These are phyloP conservation scores for Notamacropus eugenii DNA, from an alignment of 2,797 vertebrate genomes.

Conservation along the genomic window DNA sequence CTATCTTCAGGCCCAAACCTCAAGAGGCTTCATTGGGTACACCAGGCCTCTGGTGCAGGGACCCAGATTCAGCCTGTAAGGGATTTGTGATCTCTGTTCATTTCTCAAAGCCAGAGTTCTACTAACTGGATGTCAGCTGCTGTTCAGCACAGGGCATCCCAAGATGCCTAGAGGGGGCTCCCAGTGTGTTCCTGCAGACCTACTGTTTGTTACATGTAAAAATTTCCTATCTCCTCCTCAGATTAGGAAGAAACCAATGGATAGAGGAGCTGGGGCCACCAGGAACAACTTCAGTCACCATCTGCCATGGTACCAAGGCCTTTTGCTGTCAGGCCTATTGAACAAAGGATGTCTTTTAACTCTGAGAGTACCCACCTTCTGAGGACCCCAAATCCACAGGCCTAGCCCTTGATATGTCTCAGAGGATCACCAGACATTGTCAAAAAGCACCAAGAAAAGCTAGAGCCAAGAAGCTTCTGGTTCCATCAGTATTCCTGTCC, in stretches of 20 bases:
- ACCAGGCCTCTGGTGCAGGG: neutral
- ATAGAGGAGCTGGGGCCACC: neutral
- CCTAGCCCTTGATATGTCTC: neutral
- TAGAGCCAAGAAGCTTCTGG: neutral
- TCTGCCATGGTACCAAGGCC: neutral
- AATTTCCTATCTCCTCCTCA: neutral
- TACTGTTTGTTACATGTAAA: neutral
- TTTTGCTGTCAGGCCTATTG: neutral
- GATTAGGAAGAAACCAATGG: neutral
- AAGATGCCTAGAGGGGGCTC: neutral
- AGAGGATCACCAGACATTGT: fast-evolving
- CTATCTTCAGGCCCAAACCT: neutral
- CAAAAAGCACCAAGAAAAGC: neutral
- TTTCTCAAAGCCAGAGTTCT: neutral
- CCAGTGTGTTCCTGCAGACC: neutral
- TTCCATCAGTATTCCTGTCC: neutral
- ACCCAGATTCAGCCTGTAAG: neutral
- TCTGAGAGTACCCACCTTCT: neutral
- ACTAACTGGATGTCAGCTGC: neutral
- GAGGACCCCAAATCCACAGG: neutral
- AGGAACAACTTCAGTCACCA: neutral
- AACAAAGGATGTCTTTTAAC: neutral
- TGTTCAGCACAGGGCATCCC: neutral
- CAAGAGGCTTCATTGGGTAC: neutral
- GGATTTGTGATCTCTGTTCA: neutral